phyloP scores from a whole-genome alignment of 2,888 invertebrate genomes.

The Papilio demoleus region DNA sequence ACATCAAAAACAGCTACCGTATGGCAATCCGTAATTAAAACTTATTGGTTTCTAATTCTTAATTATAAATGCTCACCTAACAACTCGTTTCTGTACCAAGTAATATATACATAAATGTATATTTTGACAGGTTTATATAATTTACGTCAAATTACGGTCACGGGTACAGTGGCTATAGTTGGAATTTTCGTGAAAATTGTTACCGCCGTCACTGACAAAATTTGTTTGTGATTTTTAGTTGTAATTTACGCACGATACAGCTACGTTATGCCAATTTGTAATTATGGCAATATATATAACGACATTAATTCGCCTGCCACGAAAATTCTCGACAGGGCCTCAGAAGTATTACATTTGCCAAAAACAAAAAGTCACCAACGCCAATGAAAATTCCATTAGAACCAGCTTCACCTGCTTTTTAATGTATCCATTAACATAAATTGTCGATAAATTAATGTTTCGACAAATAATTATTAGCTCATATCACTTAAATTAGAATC shows the following conservation, averaged over 20 bases:
- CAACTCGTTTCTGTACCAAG: background rate
- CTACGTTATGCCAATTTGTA: too few relatives aligned
- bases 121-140: conserved; percentile 43
- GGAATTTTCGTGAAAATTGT: too few relatives aligned
- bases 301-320: too few relatives aligned
- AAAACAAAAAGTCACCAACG: conserved; percentile 72
- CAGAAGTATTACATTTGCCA: conserved; percentile 53
- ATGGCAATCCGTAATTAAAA: background rate
- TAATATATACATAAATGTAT: conserved; percentile 19
- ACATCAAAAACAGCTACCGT: background rate
- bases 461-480: conserved; percentile 78
- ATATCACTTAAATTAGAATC: conserved; percentile 59
- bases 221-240: too few relatives aligned
- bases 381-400: conserved; percentile 74
- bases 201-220: too few relatives aligned
- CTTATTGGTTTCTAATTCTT: background rate
- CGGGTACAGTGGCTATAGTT: too few relatives aligned
- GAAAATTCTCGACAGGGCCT: too few relatives aligned
- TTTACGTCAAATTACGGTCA: conserved; percentile 37
- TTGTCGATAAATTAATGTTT: conserved; percentile 72
- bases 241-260: too few relatives aligned
- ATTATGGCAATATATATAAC: too few relatives aligned
- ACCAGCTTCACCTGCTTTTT: conserved; percentile 71
- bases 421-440: conserved; percentile 73
- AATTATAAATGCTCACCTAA: background rate